These are phyloP conservation scores for Apomyelois bistriatella DNA, from an alignment of 2,888 invertebrate genomes.

Conservation along the genomic window DNA sequence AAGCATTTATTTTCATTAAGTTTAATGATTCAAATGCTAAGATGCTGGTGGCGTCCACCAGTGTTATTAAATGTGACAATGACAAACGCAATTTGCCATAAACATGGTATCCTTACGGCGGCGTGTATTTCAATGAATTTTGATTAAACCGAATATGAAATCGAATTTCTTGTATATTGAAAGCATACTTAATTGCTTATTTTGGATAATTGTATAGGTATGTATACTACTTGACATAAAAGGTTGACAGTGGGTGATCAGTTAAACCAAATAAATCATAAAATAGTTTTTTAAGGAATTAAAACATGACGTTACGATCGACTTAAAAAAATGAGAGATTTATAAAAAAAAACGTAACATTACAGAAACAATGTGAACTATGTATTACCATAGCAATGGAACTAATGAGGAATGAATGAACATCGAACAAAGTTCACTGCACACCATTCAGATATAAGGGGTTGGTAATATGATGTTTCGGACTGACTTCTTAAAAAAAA, in stretches of 20 bases:
- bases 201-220: too few relatives aligned
- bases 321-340: too few relatives aligned
- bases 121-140: neutral
- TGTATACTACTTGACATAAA: too few relatives aligned
- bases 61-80: constrained; percentile 10
- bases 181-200: too few relatives aligned
- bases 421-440: constrained; percentile 52
- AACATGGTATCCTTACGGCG: neutral
- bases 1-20: constrained; percentile 9
- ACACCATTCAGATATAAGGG: constrained; percentile 26
- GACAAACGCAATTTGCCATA: constrained; percentile 16
- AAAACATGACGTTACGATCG: too few relatives aligned
- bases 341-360: too few relatives aligned
- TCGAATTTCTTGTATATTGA: too few relatives aligned
- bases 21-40: neutral
- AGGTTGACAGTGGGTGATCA: too few relatives aligned
- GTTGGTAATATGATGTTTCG: neutral
- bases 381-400: constrained; percentile 27
- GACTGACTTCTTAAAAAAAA: neutral
- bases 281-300: too few relatives aligned
- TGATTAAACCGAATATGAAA: neutral
- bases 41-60: neutral
- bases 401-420: constrained; percentile 54
- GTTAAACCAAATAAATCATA: too few relatives aligned
- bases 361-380: neutral